Evolutionary conservation across 2,797 vertebrate species (phyloP).

Genomic region (Esox masquinongy): DNA sequence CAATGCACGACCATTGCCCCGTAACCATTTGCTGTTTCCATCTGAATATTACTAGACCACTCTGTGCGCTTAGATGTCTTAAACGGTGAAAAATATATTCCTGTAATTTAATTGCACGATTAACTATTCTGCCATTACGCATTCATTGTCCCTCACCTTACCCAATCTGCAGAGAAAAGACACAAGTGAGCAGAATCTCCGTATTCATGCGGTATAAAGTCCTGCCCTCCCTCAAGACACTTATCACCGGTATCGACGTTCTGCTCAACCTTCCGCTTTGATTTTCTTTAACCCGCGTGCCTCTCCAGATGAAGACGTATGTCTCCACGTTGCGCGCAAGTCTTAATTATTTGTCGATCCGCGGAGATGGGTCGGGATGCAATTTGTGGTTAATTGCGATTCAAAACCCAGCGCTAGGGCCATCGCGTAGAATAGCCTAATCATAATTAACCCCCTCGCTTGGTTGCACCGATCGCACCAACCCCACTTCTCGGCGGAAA

Average conservation of each 20-base stretch:
- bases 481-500: slow-evolving; percentile 55
- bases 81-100: neutral
- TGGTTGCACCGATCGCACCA: slow-evolving; percentile 33
- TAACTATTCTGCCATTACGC: neutral
- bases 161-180: slow-evolving; percentile 6
- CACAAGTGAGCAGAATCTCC: neutral
- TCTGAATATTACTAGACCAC: neutral
- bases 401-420: slow-evolving; percentile 52
- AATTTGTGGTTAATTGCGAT: slow-evolving; percentile 76
- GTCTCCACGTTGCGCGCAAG: slow-evolving; percentile 27
- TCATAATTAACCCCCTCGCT: slow-evolving; percentile 62
- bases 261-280: slow-evolving; percentile 30
- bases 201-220: slow-evolving; percentile 33
- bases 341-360: slow-evolving; percentile 71
- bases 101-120: slow-evolving; percentile 22
- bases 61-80: neutral
- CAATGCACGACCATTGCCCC: neutral
- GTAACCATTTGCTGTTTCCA: neutral
- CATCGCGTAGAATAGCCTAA: slow-evolving; percentile 49
- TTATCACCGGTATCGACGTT: slow-evolving; percentile 53
- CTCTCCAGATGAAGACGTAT: slow-evolving; percentile 39
- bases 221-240: slow-evolving; percentile 35
- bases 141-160: neutral
- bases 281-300: slow-evolving; percentile 11
- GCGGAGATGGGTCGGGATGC: slow-evolving; percentile 66